Evolutionary conservation across 2,797 vertebrate genomes (phyloP).

Genomic region (Spheniscus humboldti): DNA sequence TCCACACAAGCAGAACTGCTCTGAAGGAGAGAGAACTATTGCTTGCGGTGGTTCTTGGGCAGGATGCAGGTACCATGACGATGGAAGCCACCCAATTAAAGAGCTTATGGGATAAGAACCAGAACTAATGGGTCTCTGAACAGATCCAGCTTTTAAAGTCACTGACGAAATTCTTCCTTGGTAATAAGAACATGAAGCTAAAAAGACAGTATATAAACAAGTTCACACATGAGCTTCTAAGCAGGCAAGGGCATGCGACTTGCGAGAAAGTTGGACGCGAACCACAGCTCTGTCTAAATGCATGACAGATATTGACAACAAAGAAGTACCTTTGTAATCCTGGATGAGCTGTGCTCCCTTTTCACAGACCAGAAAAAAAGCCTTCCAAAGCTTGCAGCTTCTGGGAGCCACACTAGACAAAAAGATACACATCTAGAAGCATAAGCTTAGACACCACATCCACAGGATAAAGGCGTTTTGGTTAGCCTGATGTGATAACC

Average conservation of each 20-base stretch:
- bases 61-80: rapidly evolving
- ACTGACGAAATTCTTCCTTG: neutral
- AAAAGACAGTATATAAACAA: neutral
- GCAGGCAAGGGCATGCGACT: neutral
- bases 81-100: neutral
- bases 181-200: neutral
- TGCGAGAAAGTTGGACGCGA: neutral
- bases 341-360: neutral
- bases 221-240: neutral
- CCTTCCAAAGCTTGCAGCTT: neutral
- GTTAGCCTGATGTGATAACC: neutral
- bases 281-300: neutral
- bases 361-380: neutral
- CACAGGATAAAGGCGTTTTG: rapidly evolving
- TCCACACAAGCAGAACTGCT: neutral
- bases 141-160: neutral
- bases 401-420: rapidly evolving
- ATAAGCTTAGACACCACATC: rapidly evolving
- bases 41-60: neutral
- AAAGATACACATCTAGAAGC: neutral
- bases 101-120: neutral
- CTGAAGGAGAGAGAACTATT: neutral
- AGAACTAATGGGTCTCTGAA: neutral
- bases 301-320: neutral
- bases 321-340: neutral